These are phyloP conservation scores for Tinea pellionella DNA, from an alignment of 2,888 invertebrate species.

Conservation along the genomic window DNA sequence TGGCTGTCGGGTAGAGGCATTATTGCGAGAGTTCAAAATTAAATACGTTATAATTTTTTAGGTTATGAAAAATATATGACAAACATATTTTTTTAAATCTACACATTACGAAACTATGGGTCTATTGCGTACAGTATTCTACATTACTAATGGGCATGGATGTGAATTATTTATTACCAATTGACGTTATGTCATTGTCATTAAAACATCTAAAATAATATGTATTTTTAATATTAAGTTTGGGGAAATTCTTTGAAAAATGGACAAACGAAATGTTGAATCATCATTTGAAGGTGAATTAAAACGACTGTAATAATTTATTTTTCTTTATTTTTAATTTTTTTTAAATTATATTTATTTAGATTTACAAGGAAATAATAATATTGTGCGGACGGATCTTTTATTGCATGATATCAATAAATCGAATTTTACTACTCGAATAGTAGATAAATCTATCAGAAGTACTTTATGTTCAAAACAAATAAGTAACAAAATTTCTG, in stretches of 20 bases:
- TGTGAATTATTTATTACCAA: constrained; percentile 10
- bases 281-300: neutral
- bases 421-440: neutral
- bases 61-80: constrained; percentile 7
- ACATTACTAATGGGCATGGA: no score
- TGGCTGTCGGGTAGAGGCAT: constrained; percentile 25
- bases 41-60: neutral
- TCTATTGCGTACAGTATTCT: no score
- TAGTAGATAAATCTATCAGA: no score
- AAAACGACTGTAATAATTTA: neutral
- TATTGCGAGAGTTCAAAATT: neutral
- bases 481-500: no score
- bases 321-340: neutral
- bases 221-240: constrained; percentile 22
- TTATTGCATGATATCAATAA: neutral
- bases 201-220: neutral
- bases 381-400: neutral
- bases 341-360: no score
- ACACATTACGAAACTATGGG: no score
- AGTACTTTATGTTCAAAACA: no score
- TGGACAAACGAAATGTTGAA: neutral
- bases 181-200: neutral
- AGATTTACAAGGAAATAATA: neutral
- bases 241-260: constrained; percentile 18
- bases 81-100: no score